Conservation (phyloP, 2,797 vertebrate species). For the Gymnothorax reevesii region DNA sequence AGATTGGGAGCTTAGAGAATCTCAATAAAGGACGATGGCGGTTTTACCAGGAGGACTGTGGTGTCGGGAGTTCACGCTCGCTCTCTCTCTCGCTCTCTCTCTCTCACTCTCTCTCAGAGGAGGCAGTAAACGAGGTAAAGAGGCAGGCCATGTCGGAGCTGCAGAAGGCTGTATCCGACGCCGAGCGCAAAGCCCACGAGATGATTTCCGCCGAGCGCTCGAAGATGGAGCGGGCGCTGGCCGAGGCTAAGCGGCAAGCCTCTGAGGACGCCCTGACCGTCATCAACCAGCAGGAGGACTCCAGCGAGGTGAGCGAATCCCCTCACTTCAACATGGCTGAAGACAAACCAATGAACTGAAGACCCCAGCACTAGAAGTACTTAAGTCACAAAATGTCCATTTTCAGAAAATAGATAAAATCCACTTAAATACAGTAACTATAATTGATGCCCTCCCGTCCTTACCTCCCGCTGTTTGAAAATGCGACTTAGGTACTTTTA, state of each 20-base stretch:
- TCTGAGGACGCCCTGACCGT: constrained; percentile 91
- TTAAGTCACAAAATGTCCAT: no score
- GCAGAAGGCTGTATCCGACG: constrained; percentile 94
- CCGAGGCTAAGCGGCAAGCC: constrained; percentile 92
- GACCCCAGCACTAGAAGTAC: no score
- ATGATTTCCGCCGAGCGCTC: constrained; percentile 92
- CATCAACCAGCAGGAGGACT: constrained; percentile 97
- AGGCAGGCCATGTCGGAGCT: constrained; percentile 96
- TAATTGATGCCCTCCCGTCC: no score
- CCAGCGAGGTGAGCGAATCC: constrained; percentile 85
- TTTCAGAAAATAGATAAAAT: no score
- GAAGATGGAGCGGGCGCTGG: constrained; percentile 95
- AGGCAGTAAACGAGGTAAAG: constrained; percentile 97
- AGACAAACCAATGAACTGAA: no score
- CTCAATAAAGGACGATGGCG: constrained; percentile 60
- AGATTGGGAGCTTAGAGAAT: constrained; percentile 63
- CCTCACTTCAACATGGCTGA: not conserved
- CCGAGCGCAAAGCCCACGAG: constrained; percentile 93
- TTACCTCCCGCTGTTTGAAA: no score
- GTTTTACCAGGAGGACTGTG: constrained; percentile 25
- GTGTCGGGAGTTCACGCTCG: constrained; percentile 33
- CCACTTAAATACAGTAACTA: no score
- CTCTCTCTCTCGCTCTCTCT: not conserved
- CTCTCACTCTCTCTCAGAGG: constrained; percentile 71
- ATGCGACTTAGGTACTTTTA: no score